Conservation (phyloP, 53 echinoderm and acorn worm species). For the Astropecten irregularis region DNA sequence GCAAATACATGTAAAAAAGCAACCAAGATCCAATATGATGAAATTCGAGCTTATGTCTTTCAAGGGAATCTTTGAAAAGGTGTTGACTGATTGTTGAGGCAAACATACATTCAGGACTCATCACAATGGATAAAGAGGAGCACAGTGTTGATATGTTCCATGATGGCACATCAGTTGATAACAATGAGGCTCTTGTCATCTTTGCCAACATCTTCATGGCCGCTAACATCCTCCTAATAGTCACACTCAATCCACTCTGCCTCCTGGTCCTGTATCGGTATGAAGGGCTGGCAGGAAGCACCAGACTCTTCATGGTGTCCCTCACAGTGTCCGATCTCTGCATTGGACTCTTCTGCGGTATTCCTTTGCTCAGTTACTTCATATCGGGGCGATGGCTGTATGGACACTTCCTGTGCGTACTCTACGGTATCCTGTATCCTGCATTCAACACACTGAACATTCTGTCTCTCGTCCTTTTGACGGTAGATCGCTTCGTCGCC, state of each 20-base stretch:
- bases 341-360: constrained; percentile 8
- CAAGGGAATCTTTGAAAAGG: too few relatives aligned
- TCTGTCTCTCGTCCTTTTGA: neutral
- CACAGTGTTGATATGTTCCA: too few relatives aligned
- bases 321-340: constrained; percentile 6
- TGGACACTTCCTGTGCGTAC: neutral
- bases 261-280: neutral
- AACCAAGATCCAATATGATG: too few relatives aligned
- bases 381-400: neutral
- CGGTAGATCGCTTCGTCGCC: constrained; percentile 14
- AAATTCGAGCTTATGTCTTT: too few relatives aligned
- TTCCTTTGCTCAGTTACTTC: neutral
- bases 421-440: neutral
- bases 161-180: too few relatives aligned
- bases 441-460: neutral
- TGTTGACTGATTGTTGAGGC: too few relatives aligned
- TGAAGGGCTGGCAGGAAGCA: neutral
- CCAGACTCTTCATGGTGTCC: constrained; percentile 4
- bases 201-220: neutral
- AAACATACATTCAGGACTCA: too few relatives aligned
- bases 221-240: neutral
- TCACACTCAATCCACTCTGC: neutral
- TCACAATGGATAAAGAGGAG: too few relatives aligned
- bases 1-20: too few relatives aligned
- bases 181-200: too few relatives aligned